Conservation (phyloP, 2,797 vertebrate genomes). For the Odontamblyopus rebecca region DNA sequence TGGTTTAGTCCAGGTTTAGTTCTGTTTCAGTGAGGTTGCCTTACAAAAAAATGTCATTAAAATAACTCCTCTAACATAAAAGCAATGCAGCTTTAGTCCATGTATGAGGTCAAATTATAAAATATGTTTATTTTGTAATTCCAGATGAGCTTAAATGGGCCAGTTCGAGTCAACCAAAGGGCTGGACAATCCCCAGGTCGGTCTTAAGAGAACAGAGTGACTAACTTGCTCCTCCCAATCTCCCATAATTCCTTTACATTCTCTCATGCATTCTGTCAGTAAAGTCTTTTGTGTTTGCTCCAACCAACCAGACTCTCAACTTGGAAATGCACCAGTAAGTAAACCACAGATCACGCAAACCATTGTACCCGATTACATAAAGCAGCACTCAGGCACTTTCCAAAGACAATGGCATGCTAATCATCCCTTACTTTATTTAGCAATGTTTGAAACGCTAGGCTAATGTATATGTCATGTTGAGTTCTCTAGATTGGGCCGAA, state of each 20-base stretch:
- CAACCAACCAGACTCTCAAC: neutral
- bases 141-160: too few species aligned
- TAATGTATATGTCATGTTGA: conserved; percentile 49
- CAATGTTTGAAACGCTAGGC: conserved; percentile 38
- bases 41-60: too few species aligned
- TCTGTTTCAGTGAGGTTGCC: too few species aligned
- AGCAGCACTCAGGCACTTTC: neutral
- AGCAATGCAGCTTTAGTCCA: too few species aligned
- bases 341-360: conserved; percentile 1
- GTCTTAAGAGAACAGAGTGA: too few species aligned
- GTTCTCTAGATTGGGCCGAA: conserved; percentile 53
- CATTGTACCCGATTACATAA: neutral
- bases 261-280: neutral
- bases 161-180: too few species aligned
- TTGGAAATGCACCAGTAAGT: neutral
- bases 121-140: too few species aligned
- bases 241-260: neutral
- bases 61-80: too few species aligned
- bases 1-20: too few species aligned
- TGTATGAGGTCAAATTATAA: too few species aligned
- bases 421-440: conserved; percentile 22
- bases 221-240: too few species aligned
- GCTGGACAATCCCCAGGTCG: too few species aligned
- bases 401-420: conserved; percentile 2
- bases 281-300: neutral